These are phyloP conservation scores for Agrilus cyanescens DNA, from an alignment of 2,888 invertebrate genomes.

Conservation along the genomic window DNA sequence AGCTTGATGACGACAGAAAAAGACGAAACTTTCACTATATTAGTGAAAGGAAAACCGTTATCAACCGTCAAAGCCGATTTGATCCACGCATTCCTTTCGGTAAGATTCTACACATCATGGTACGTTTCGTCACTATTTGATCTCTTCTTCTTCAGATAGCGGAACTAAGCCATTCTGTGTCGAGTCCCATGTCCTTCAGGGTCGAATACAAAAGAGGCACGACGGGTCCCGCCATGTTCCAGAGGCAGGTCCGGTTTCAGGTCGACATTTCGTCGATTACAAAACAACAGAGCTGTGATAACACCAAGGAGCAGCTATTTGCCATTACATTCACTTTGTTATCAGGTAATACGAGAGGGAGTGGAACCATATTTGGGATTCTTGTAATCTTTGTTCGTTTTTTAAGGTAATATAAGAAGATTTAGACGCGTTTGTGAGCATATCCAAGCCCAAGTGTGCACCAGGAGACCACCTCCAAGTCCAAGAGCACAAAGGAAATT, in stretches of 20 bases:
- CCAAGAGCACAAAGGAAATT: slow-evolving; percentile 53
- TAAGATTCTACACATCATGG: slow-evolving; percentile 40
- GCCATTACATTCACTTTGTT: slow-evolving; percentile 90
- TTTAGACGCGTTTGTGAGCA: slow-evolving; percentile 94
- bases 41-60: slow-evolving; percentile 91
- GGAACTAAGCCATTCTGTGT: slow-evolving; percentile 93
- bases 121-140: background rate
- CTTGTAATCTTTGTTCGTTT: background rate
- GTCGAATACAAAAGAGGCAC: slow-evolving; percentile 95
- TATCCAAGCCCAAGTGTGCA: slow-evolving; percentile 69
- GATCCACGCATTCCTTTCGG: slow-evolving; percentile 96
- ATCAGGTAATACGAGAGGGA: slow-evolving; percentile 54
- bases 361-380: too few relatives aligned
- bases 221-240: slow-evolving; percentile 92
- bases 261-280: slow-evolving; percentile 77
- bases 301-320: slow-evolving; percentile 64
- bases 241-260: slow-evolving; percentile 91
- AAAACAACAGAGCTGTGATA: slow-evolving; percentile 59
- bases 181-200: slow-evolving; percentile 94
- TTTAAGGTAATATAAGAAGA: slow-evolving; percentile 79
- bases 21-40: slow-evolving; percentile 92
- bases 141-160: slow-evolving; percentile 59
- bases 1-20: slow-evolving; percentile 94
- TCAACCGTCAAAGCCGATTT: slow-evolving; percentile 97
- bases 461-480: slow-evolving; percentile 46